Base-by-base conservation (phyloP, 2,797 vertebrate genomes). In the Chanos chanos region DNA sequence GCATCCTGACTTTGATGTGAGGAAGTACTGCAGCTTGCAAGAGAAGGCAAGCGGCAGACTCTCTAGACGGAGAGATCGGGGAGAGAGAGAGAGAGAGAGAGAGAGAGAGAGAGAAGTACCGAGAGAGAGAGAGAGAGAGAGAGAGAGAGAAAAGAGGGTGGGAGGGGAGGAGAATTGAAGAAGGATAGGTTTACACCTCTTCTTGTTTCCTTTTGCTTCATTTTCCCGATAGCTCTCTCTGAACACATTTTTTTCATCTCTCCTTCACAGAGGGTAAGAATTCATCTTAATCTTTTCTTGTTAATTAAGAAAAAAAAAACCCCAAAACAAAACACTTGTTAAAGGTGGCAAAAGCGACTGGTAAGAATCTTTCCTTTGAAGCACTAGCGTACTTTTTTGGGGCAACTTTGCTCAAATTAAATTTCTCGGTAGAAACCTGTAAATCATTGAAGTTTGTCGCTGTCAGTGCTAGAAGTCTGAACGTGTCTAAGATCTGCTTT, bases 1-100 rank as follows among this genome's bases (percentile, higher is more conserved):
- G n/a, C 57, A 41, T 18, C 39, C 54, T 73, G 3, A 13, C 85
- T 89, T 89, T 89, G 87, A 88, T 81, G 81, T 76, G 80, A 88
- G 86, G 87, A 89, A 89, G 82, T 83, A 71, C 75, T 86, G 83
- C 84, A 86, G 28, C 31, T 37, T 75, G 72, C 70, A 71, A 44
- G 47, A 55, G 18, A 30, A 28, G 56, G 61, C 43, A 48, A 79
- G 77, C 71, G 75, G 61, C 69, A 71, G 31, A 15, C 33, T n/a
- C n/a, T n/a, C n/a, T n/a, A n/a, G n/a, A n/a, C n/a, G n/a, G n/a
- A n/a, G n/a, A n/a, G n/a, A n/a, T n/a, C n/a, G n/a, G n/a, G n/a
- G 47, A 55, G 18, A 30, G 28, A 52, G 44, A 44, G 45, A 78
- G 75, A 71, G 61, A 69, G 70, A 51, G 51, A 33, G 25, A 21